Percentiles rank a stretch among this genome's conserved stretches.
phyloP scores from a whole-genome alignment of 1,140 invertebrate genomes.

The Zaprionus nigranus region DNA sequence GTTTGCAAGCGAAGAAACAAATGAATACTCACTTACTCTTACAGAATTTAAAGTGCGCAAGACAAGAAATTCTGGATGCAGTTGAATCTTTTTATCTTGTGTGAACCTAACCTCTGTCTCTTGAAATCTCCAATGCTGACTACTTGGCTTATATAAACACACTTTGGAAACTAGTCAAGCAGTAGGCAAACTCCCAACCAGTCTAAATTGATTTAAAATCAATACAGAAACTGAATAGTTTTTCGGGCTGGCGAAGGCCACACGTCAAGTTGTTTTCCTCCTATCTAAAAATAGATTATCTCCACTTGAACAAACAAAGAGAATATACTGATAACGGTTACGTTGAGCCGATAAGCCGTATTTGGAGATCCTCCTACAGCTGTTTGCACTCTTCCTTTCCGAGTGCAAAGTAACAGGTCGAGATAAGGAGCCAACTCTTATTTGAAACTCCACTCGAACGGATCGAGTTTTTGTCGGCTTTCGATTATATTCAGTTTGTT shows the following conservation, averaged over 20 bases:
- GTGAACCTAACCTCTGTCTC: background rate
- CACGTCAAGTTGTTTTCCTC: background rate
- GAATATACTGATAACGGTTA: background rate
- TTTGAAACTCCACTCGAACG: background rate
- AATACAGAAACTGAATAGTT: background rate
- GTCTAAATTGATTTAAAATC: background rate
- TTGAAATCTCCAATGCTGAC: background rate
- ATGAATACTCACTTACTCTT: too few species aligned
- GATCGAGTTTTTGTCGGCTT: too few species aligned
- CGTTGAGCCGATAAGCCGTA: background rate
- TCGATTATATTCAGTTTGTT: background rate
- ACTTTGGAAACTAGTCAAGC: background rate
- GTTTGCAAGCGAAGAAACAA: slow-evolving; percentile 15
- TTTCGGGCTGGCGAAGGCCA: background rate
- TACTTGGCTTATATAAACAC: background rate
- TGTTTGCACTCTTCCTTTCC: too few species aligned
- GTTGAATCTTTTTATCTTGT: background rate
- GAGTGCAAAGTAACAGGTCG: background rate
- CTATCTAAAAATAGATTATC: slow-evolving; percentile 6
- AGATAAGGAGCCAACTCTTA: background rate
- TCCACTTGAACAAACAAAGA: background rate
- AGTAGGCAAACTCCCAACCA: background rate
- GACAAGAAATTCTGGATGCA: background rate
- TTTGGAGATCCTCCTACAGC: background rate
- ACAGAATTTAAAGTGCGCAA: too few species aligned